Evolutionary conservation across 2,888 invertebrate genomes (phyloP).

Genomic region (Drosophila dives): DNA sequence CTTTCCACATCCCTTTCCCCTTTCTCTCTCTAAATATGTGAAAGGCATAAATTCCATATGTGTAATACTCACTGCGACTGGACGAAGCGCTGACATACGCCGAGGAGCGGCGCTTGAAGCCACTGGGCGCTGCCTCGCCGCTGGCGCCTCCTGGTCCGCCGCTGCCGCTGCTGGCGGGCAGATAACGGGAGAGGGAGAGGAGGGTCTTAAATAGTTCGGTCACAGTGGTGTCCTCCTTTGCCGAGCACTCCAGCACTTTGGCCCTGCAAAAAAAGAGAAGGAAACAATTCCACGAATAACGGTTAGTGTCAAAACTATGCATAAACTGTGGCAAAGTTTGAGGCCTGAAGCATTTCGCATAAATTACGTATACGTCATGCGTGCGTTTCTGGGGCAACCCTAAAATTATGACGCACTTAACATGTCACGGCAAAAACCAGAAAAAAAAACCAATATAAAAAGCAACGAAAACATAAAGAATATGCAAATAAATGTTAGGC

Average conservation of each 20-base stretch:
- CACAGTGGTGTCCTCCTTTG: constrained; percentile 91
- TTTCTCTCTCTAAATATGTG: neutral
- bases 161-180: constrained; percentile 87
- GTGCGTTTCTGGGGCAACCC: constrained; percentile 24
- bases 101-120: constrained; percentile 90
- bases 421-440: constrained; percentile 33
- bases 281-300: constrained; percentile 3
- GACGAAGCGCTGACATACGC: constrained; percentile 89
- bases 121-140: constrained; percentile 86
- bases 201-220: constrained; percentile 92
- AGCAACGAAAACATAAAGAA: constrained; percentile 1
- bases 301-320: constrained; percentile 33
- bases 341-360: constrained; percentile 27
- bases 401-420: constrained; percentile 40
- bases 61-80: constrained; percentile 85
- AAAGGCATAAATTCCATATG: constrained; percentile 14
- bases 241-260: constrained; percentile 91
- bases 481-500: constrained; percentile 9
- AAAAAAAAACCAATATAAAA: constrained; percentile 12
- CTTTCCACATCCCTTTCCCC: no score
- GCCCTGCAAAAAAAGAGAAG: constrained; percentile 86
- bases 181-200: constrained; percentile 90
- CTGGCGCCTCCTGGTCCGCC: constrained; percentile 85
- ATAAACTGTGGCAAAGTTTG: constrained; percentile 32
- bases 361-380: constrained; percentile 44